A percentile compares a stretch with the other conserved stretches of the same genome.
phyloP scores from a whole-genome alignment of 2,797 vertebrate species.

The Sarcophilus harrisii region DNA sequence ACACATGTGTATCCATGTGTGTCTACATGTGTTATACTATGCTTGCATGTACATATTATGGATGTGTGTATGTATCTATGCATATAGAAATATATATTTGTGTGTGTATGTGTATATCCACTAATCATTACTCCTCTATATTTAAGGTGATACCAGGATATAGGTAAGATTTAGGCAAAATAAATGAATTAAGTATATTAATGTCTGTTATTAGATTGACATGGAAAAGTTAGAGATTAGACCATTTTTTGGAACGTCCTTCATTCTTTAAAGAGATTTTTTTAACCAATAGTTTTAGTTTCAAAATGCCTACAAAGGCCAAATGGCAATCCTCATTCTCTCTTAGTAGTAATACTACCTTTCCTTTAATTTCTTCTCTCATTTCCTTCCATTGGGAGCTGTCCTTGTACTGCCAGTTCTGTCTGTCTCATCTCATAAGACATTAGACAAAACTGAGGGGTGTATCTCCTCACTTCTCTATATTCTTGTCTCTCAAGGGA shows the following conservation, averaged over 20 bases:
- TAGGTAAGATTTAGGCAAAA: not conserved
- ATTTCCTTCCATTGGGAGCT: not conserved
- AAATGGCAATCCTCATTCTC: not conserved
- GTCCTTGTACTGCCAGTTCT: not conserved
- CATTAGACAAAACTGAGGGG: not conserved
- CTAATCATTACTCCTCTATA: not conserved
- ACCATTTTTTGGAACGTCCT: not conserved
- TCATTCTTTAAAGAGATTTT: not conserved
- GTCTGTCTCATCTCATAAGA: not conserved
- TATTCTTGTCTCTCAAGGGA: not conserved
- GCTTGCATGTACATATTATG: no score
- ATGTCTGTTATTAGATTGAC: not conserved
- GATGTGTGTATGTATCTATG: not conserved
- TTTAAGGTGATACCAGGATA: not conserved
- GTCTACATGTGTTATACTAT: no score
- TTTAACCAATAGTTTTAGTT: not conserved
- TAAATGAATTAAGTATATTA: not conserved
- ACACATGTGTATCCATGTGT: no score
- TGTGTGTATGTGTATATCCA: not conserved
- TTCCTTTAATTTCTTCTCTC: not conserved
- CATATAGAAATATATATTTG: no score
- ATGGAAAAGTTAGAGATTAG: not conserved
- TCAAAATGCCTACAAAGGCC: not conserved
- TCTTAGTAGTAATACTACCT: not conserved
- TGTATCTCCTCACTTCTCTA: not conserved